phyloP scores from a whole-genome alignment of 2,797 vertebrate genomes.

The Lagocephalus sceleratus region DNA sequence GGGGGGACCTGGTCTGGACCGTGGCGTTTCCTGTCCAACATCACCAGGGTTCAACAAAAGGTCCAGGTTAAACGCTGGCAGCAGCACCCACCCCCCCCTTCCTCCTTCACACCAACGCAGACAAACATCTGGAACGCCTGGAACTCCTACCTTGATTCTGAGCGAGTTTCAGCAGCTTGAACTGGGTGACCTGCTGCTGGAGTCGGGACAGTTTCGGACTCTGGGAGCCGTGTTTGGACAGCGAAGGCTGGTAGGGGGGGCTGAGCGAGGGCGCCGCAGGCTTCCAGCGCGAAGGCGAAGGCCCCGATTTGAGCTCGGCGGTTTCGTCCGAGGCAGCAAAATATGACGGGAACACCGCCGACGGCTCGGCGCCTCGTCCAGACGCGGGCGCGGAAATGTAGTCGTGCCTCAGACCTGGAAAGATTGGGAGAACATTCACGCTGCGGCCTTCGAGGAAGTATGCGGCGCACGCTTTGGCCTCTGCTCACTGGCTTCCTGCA shows the following conservation, averaged over 20 bases:
- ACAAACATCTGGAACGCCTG: not conserved
- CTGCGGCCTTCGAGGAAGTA: not conserved
- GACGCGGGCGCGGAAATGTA: slow-evolving; percentile 33
- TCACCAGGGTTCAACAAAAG: not conserved
- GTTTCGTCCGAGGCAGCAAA: slow-evolving; percentile 6
- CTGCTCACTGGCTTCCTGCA: slow-evolving; percentile 82
- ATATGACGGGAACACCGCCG: slow-evolving; percentile 3
- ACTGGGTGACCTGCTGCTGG: slow-evolving; percentile 71
- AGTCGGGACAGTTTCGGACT: slow-evolving; percentile 70
- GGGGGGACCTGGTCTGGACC: slow-evolving; percentile 63
- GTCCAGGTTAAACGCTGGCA: not conserved
- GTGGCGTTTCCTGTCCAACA: slow-evolving; percentile 34
- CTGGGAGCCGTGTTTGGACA: slow-evolving; percentile 20
- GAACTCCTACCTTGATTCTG: slow-evolving; percentile 71
- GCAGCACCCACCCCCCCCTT: not conserved
- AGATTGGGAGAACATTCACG: not conserved
- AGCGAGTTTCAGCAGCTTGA: slow-evolving; percentile 76
- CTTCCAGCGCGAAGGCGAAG: slow-evolving; percentile 8
- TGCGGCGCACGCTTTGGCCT: not conserved
- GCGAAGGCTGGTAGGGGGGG: slow-evolving; percentile 12
- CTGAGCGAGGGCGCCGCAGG: slow-evolving; percentile 1
- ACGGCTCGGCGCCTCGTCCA: slow-evolving; percentile 16
- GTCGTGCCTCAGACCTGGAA: slow-evolving; percentile 64
- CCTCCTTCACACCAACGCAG: not conserved
- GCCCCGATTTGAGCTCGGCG: slow-evolving; percentile 6